Evolutionary conservation across 2,888 invertebrate genomes (phyloP).

Genomic region (Cataglyphis albicans): DNA sequence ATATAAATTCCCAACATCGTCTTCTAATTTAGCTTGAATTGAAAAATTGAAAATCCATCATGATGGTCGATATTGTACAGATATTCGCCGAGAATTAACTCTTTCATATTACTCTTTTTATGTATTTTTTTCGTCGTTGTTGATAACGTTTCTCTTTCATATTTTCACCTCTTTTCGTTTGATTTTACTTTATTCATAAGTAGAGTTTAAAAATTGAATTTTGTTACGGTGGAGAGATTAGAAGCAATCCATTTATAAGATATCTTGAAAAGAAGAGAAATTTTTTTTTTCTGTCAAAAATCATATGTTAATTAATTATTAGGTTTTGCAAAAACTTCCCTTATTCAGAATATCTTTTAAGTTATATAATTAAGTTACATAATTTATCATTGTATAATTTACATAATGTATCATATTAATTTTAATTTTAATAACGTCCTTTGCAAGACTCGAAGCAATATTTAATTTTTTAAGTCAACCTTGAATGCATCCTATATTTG

Average conservation of each 20-base stretch:
- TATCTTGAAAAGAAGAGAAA: neutral
- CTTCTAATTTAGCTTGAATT: neutral
- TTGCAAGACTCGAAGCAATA: neutral
- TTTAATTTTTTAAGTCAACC: neutral
- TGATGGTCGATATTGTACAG: neutral
- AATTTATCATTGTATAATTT: neutral
- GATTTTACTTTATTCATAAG: neutral
- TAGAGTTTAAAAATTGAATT: neutral
- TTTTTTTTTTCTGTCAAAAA: neutral
- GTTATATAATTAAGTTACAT: neutral
- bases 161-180: neutral
- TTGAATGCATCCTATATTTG: constrained; percentile 2
- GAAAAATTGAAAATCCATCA: constrained; percentile 33
- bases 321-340: neutral
- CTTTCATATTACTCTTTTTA: neutral
- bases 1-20: neutral
- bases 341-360: neutral
- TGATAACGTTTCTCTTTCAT: neutral
- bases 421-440: neutral
- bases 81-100: constrained; percentile 1
- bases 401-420: too few species aligned
- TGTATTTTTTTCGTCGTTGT: neutral
- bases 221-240: neutral
- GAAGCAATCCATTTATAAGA: neutral
- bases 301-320: neutral